Evolutionary conservation across 1,140 invertebrate genomes (phyloP).

Genomic region (Uloborus diversus): DNA sequence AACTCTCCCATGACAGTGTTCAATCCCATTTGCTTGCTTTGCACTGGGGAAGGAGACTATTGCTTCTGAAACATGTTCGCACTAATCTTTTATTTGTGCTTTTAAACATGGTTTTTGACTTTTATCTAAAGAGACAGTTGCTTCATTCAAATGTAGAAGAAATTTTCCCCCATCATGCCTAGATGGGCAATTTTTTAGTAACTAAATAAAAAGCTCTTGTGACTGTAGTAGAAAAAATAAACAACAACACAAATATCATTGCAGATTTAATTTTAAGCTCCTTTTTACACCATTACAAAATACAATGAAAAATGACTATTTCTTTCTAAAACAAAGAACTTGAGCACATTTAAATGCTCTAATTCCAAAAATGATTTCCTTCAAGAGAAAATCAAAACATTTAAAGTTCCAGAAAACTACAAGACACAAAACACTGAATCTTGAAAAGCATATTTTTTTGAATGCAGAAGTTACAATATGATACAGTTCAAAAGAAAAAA

Average conservation of each 20-base stretch:
- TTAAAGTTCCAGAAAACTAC: neutral
- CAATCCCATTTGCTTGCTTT: too few relatives aligned
- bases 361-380: neutral
- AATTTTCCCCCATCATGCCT: too few relatives aligned
- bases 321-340: constrained; percentile 29
- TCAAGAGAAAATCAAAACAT: neutral
- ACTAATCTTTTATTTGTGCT: too few relatives aligned
- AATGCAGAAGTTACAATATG: constrained; percentile 10
- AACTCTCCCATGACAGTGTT: too few relatives aligned
- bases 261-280: constrained; percentile 52
- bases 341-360: neutral
- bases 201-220: too few relatives aligned
- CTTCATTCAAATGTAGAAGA: too few relatives aligned
- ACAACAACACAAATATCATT: neutral
- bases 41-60: too few relatives aligned
- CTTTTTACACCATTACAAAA: constrained; percentile 54
- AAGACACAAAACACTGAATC: constrained; percentile 6
- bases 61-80: too few relatives aligned
- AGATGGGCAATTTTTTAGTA: too few relatives aligned
- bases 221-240: too few relatives aligned
- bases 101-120: too few relatives aligned
- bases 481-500: constrained; percentile 42
- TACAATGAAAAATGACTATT: constrained; percentile 44
- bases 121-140: too few relatives aligned
- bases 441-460: constrained; percentile 36